Percentiles rank a stretch among this genome's conserved stretches.
These are phyloP conservation scores for Anodontia alba DNA, from an alignment of 2,888 invertebrate genomes.

Conservation along the genomic window DNA sequence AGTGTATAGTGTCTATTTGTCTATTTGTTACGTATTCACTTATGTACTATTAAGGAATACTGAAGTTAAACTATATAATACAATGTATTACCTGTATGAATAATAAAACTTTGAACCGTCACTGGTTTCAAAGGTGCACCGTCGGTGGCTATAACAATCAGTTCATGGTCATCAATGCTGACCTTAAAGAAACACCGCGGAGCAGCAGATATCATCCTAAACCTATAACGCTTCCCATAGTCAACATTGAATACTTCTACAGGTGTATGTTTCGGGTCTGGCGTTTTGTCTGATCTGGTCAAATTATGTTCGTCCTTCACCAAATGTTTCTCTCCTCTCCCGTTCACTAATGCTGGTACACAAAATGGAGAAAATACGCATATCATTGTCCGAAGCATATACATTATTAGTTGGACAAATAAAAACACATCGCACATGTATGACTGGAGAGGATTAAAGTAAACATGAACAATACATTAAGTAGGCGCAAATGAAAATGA, in stretches of 20 bases:
- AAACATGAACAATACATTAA: too few relatives aligned
- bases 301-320: conserved; percentile 41
- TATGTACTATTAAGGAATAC: too few relatives aligned
- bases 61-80: too few relatives aligned
- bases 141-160: conserved; percentile 69
- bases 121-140: conserved; percentile 62
- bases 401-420: too few relatives aligned
- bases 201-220: conserved; percentile 69
- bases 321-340: conserved; percentile 49
- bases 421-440: too few relatives aligned
- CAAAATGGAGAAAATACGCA: too few relatives aligned
- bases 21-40: too few relatives aligned
- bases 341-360: conserved; percentile 57
- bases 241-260: conserved; percentile 65
- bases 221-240: conserved; percentile 61
- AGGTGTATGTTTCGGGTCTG: conserved; percentile 59
- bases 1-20: too few relatives aligned
- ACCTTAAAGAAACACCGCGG: conserved; percentile 63
- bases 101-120: conserved; percentile 58
- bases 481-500: too few relatives aligned
- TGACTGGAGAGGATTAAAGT: too few relatives aligned
- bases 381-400: conserved; percentile 19
- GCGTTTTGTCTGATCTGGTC: conserved; percentile 20
- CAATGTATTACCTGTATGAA: conserved; percentile 55
- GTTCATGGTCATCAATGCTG: conserved; percentile 64